These are phyloP conservation scores for Cybosia mesomella DNA, from an alignment of 2,888 invertebrate species.

Conservation along the genomic window DNA sequence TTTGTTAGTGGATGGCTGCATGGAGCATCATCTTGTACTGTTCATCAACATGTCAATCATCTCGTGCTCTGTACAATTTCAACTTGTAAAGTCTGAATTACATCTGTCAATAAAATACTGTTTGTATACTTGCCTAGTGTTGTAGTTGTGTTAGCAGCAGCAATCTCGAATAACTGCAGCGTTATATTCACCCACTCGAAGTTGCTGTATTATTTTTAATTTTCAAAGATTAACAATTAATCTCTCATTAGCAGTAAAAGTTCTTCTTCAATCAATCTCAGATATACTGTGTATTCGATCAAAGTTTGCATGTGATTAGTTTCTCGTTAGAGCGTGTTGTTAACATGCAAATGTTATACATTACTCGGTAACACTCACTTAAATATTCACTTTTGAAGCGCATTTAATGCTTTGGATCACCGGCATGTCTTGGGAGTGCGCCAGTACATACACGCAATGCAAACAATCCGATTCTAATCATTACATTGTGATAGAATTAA, in stretches of 20 bases:
- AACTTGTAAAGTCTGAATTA: background rate
- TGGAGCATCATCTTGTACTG: background rate
- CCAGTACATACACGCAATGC: background rate
- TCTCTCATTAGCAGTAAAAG: no score
- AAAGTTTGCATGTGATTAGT: background rate
- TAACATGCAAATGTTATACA: background rate
- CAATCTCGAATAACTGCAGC: no score
- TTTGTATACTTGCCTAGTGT: background rate
- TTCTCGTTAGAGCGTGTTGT: background rate
- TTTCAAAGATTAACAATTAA: no score
- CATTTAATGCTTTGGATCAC: background rate
- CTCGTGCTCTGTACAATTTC: background rate
- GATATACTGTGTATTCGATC: background rate
- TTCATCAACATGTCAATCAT: background rate
- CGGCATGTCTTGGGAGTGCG: background rate
- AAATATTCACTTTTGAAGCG: background rate
- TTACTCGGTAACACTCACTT: no score
- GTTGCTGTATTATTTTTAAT: no score
- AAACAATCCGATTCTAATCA: constrained; percentile 5
- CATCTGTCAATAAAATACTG: background rate
- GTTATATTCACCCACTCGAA: background rate
- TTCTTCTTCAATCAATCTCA: background rate
- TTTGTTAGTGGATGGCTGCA: background rate
- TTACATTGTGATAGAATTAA: constrained; percentile 2
- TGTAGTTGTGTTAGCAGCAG: no score